These are phyloP conservation scores for Notolepis coatsorum DNA, from an alignment of 2,797 vertebrate species.

Conservation along the genomic window DNA sequence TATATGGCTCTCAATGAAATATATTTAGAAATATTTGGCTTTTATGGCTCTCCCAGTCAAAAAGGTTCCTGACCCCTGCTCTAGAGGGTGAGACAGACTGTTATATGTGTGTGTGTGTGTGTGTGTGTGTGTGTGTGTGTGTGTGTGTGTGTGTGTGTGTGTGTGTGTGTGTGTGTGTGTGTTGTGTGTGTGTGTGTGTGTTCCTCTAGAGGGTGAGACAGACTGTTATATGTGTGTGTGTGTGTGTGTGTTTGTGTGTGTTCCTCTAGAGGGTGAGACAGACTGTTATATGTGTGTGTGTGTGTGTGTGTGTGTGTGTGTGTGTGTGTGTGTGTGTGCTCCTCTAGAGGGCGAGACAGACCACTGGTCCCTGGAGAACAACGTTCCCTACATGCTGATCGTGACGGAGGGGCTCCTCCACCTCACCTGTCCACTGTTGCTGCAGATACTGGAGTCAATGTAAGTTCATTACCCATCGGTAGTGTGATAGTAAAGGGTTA, in stretches of 20 bases:
- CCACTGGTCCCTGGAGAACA: conserved; percentile 77
- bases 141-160: background rate
- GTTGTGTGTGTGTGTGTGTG: too few species aligned
- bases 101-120: too few species aligned
- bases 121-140: background rate
- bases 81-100: too few species aligned
- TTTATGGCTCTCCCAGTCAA: too few species aligned
- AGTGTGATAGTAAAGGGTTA: too few species aligned
- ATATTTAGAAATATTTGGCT: too few species aligned
- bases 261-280: background rate
- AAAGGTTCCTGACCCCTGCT: too few species aligned
- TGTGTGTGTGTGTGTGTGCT: background rate
- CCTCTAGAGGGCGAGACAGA: conserved; percentile 19
- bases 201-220: background rate
- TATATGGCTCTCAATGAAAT: too few species aligned
- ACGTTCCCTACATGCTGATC: conserved; percentile 87
- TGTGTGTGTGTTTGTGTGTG: conserved; percentile 1
- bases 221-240: background rate
- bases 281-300: background rate
- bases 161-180: too few species aligned
- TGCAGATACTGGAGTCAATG: conserved; percentile 90
- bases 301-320: background rate
- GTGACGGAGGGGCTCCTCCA: conserved; percentile 90
- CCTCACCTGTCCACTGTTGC: conserved; percentile 82
- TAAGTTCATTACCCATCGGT: conserved; percentile 61